These are phyloP conservation scores for Selene dorsalis DNA, from an alignment of 2,797 vertebrate species.

Conservation along the genomic window DNA sequence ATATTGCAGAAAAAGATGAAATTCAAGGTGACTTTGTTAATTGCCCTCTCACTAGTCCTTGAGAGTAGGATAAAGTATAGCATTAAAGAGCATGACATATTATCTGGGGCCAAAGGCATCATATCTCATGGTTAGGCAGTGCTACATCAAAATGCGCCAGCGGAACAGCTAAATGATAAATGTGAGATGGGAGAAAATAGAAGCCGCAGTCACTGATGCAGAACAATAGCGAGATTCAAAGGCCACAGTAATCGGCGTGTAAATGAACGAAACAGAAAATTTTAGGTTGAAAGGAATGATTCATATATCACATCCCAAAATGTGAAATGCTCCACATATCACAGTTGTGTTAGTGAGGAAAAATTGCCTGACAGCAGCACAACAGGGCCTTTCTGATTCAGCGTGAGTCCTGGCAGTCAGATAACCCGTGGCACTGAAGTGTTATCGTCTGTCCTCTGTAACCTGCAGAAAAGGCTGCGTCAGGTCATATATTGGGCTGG, in stretches of 20 bases:
- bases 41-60: conserved; percentile 14
- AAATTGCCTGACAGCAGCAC: conserved; percentile 63
- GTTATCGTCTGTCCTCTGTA: conserved; percentile 56
- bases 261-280: conserved; percentile 50
- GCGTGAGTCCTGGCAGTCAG: conserved; percentile 61
- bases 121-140: conserved; percentile 58
- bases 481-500: conserved; percentile 49
- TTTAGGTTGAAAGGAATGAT: conserved; percentile 43
- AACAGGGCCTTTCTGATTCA: conserved; percentile 62
- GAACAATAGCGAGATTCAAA: conserved; percentile 50
- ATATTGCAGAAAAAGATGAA: conserved; percentile 28
- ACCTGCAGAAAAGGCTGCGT: conserved; percentile 58
- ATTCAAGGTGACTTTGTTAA: conserved; percentile 51
- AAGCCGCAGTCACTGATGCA: conserved; percentile 47
- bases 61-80: conserved; percentile 31
- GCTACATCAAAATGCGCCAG: conserved; percentile 54
- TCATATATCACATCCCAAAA: conserved; percentile 48
- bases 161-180: conserved; percentile 50
- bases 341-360: conserved; percentile 44
- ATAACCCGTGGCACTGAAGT: conserved; percentile 58
- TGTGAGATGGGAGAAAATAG: conserved; percentile 40
- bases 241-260: conserved; percentile 45
- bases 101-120: conserved; percentile 50
- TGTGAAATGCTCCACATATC: conserved; percentile 45
- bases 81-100: conserved; percentile 33